Evolutionary conservation across 2,888 invertebrate genomes (phyloP).

Genomic region (Lepidocyrtoides sp.): DNA sequence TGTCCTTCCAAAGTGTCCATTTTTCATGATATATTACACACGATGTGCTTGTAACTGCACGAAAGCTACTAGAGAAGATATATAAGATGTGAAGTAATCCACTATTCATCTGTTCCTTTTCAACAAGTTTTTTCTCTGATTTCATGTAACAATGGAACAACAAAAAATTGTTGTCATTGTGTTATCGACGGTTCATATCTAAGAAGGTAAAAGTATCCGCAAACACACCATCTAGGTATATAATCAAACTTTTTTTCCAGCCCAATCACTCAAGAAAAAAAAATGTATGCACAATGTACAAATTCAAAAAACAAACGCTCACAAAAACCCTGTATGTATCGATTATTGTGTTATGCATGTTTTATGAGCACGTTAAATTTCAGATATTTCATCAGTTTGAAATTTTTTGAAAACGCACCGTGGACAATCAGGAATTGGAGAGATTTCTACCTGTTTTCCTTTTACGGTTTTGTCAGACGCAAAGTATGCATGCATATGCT

Average conservation of each 20-base stretch:
- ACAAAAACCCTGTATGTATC: neutral
- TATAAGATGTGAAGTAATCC: neutral
- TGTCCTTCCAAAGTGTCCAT: constrained; percentile 11
- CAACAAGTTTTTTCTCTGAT: constrained; percentile 56
- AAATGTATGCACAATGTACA: neutral
- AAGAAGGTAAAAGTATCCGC: constrained; percentile 48
- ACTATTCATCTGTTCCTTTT: constrained; percentile 27
- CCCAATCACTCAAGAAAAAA: constrained; percentile 32
- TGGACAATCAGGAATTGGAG: constrained; percentile 62
- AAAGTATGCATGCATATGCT: neutral
- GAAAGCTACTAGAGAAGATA: neutral
- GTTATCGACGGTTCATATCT: constrained; percentile 44
- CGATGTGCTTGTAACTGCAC: neutral
- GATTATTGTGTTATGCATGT: constrained; percentile 41
- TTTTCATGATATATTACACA: constrained; percentile 56
- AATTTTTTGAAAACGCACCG: constrained; percentile 23
- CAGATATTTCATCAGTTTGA: constrained; percentile 34
- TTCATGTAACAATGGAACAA: constrained; percentile 43
- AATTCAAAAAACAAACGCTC: neutral
- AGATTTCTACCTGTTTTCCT: constrained; percentile 46
- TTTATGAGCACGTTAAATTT: constrained; percentile 23
- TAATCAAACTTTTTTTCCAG: constrained; percentile 26
- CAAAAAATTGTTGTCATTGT: constrained; percentile 64
- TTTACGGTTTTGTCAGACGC: constrained; percentile 38
- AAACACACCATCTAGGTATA: neutral